Conservation (phyloP, 2,888 invertebrate species). For the Osedax frankpressi region DNA sequence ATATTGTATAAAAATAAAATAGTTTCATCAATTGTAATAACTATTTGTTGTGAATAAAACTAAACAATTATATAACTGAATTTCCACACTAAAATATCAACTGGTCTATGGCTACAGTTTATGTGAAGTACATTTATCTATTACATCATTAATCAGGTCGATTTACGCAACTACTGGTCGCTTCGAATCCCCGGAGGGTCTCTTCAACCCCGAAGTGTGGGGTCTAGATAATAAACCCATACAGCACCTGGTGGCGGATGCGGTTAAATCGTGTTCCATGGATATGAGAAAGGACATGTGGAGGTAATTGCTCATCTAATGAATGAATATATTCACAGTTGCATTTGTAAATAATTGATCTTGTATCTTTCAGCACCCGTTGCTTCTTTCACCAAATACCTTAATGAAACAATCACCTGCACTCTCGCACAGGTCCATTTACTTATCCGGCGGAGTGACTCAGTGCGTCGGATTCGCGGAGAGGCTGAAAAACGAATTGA, state of each 20-base stretch:
- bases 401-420: neutral
- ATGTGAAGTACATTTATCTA: too few species aligned
- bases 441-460: slow-evolving; percentile 51
- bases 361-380: neutral
- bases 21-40: too few species aligned
- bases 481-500: slow-evolving; percentile 50
- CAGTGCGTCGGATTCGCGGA: slow-evolving; percentile 52
- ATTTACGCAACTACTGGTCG: slow-evolving; percentile 31
- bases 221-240: slow-evolving; percentile 52
- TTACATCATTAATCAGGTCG: neutral
- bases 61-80: too few species aligned
- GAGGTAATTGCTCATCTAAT: too few species aligned
- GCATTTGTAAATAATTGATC: too few species aligned
- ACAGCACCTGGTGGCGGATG: slow-evolving; percentile 51
- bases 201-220: slow-evolving; percentile 51
- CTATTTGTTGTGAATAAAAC: too few species aligned
- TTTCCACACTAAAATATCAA: too few species aligned
- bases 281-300: slow-evolving; percentile 52
- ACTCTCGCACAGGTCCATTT: slow-evolving; percentile 48
- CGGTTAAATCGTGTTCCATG: slow-evolving; percentile 52
- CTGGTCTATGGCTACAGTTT: too few species aligned
- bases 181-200: slow-evolving; percentile 48
- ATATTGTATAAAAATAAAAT: too few species aligned
- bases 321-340: too few species aligned
- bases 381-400: neutral